Evolutionary conservation across 2,797 vertebrate genomes (phyloP).

Genomic region (Serranus cabrilla): DNA sequence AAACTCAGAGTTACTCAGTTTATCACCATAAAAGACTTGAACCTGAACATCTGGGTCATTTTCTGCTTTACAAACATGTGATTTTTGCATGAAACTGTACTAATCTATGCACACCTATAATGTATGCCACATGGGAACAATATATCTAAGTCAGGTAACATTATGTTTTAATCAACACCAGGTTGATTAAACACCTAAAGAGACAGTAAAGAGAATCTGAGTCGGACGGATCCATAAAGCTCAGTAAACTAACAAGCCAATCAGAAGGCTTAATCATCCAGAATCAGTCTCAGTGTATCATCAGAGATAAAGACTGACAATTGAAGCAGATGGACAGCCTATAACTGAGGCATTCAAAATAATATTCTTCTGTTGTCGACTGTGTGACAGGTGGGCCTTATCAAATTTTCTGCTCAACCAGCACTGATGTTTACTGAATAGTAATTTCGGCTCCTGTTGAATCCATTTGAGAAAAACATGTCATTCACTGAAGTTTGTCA

Average conservation of each 20-base stretch:
- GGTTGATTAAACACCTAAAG: no score
- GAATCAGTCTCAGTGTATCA: background rate
- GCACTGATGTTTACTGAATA: slow-evolving; percentile 28
- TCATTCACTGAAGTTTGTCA: slow-evolving; percentile 22
- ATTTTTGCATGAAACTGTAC: no score
- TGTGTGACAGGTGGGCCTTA: slow-evolving; percentile 31
- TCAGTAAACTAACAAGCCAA: background rate
- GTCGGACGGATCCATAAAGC: no score
- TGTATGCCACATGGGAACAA: no score
- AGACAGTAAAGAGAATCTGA: no score
- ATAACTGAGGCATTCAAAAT: slow-evolving; percentile 20
- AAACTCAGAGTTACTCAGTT: no score
- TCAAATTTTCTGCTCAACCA: slow-evolving; percentile 12
- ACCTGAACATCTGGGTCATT: background rate
- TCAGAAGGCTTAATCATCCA: background rate
- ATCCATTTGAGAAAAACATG: slow-evolving; percentile 29
- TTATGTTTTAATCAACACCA: no score
- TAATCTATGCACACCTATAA: no score
- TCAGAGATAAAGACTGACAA: background rate
- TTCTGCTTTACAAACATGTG: background rate
- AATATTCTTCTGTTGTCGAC: slow-evolving; percentile 19
- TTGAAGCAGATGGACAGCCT: slow-evolving; percentile 23
- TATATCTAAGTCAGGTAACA: no score
- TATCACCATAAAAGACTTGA: no score
- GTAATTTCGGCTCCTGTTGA: slow-evolving; percentile 25